phyloP scores from a whole-genome alignment of 2,888 invertebrate species.

The Troilus luridus region DNA sequence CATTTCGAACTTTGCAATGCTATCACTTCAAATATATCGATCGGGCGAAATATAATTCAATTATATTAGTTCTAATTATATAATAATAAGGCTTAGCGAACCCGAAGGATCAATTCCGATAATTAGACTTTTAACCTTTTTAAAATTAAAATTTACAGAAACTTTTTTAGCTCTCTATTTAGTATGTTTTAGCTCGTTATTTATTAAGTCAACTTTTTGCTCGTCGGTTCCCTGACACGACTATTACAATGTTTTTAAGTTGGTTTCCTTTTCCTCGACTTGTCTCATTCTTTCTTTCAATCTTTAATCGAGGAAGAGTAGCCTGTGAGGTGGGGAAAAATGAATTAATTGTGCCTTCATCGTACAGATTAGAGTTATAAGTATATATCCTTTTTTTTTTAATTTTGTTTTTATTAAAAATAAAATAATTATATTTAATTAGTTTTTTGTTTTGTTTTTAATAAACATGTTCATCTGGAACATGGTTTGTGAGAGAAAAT shows the following conservation, averaged over 20 bases:
- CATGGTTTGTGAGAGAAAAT: not conserved
- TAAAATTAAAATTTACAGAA: too few relatives aligned
- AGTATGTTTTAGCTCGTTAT: not conserved
- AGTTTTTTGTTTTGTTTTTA: not conserved
- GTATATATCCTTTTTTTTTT: not conserved
- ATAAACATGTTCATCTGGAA: not conserved
- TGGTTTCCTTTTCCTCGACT: not conserved
- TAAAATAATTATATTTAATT: not conserved
- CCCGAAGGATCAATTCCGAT: too few relatives aligned
- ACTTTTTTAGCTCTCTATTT: not conserved
- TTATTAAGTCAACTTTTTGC: not conserved
- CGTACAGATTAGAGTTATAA: slow-evolving; percentile 30
- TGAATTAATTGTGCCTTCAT: slow-evolving; percentile 46
- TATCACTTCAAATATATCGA: too few relatives aligned
- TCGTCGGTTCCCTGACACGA: not conserved
- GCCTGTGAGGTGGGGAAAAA: not conserved
- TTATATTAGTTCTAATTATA: too few relatives aligned
- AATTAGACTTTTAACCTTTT: too few relatives aligned
- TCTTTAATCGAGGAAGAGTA: not conserved
- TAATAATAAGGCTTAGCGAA: too few relatives aligned
- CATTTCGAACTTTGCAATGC: too few relatives aligned
- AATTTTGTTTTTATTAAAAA: not conserved
- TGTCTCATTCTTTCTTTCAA: not conserved
- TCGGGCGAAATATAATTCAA: too few relatives aligned
- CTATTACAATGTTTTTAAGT: not conserved